Percentiles rank a stretch among this genome's conserved stretches.
Evolutionary conservation across 2,113 vertebrate genomes (phyloP).

Genomic region (Scortum barcoo): DNA sequence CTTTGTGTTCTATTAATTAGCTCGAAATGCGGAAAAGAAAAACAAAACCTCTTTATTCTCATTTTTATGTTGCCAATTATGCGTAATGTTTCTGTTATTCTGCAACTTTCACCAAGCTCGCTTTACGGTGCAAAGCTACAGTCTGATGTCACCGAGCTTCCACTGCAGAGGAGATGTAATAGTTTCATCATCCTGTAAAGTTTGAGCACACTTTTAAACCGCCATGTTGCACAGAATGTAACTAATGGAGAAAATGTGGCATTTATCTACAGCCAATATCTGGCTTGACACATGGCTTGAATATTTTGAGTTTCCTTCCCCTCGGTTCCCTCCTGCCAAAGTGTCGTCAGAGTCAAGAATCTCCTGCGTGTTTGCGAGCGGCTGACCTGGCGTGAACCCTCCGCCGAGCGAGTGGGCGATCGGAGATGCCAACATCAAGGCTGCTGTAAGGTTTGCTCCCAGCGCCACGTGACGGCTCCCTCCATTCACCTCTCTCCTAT

Average conservation of each 20-base stretch:
- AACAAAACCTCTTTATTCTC: slow-evolving; percentile 1
- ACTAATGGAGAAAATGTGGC: slow-evolving; percentile 5
- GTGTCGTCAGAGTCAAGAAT: slow-evolving; percentile 27
- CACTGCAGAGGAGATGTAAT: slow-evolving; percentile 18
- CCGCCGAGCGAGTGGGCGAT: slow-evolving; percentile 35
- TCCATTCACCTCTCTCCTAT: slow-evolving; percentile 23
- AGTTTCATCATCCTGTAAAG: slow-evolving; percentile 27
- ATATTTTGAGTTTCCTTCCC: slow-evolving; percentile 28
- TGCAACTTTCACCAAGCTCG: too few species aligned
- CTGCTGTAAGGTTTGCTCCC: slow-evolving; percentile 29
- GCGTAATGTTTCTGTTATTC: background rate
- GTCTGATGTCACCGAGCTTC: slow-evolving; percentile 1
- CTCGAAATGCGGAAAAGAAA: background rate
- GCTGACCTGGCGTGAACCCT: slow-evolving; percentile 66
- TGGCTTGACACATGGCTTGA: slow-evolving; percentile 48
- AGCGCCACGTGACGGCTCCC: slow-evolving; percentile 24
- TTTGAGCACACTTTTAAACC: background rate
- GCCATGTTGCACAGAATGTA: background rate
- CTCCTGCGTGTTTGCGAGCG: slow-evolving; percentile 33
- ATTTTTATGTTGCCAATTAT: slow-evolving; percentile 17
- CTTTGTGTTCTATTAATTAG: slow-evolving; percentile 15
- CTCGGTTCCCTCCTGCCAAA: background rate
- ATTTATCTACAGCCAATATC: slow-evolving; percentile 21
- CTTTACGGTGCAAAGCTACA: background rate
- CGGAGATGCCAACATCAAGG: slow-evolving; percentile 56